Base-by-base conservation (phyloP, 2,888 invertebrate genomes). In the Lasioglossum figueresi region DNA sequence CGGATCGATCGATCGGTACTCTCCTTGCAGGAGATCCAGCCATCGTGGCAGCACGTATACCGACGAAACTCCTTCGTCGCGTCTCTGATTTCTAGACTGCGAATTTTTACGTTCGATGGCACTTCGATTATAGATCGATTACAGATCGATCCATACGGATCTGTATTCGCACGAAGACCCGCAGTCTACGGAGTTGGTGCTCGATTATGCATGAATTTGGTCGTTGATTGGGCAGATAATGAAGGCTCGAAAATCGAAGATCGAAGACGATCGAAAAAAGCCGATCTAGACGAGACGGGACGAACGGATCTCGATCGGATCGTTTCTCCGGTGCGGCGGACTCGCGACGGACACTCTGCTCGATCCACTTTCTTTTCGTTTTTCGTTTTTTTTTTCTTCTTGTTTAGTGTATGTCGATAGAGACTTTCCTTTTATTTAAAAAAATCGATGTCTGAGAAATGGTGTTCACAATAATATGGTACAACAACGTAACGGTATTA, bases 391-490 rank as follows among this genome's bases (percentile, higher is more conserved):
- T 66, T 34, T 27, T 16, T 66, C 37, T 23, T 12, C 40, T 79
- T 88, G 84, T 84, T 82, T 88, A 79, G 63, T 31, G 63, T 82
- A 81, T 85, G 82, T 90, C 88, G 86, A 91, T 86, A 89, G 90
- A 91, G 89, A 91, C 88, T 91, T 91, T 90, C 85, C 84, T 93
- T 94, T 93, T 93, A 93, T 94, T 93, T 93, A 92, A 93, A 94
- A 91, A 94, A 94, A 93, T 94, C 94, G 94, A 94, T 94, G 94
- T 94, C 90, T 93, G 93, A 94, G 93, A 94, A 94, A 94, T 94
- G 94, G 94, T 94, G 93, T 94, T 94, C 93, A 94, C 93, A 93
- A 93, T 94, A 94, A 94, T 94, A 93, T 93, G 90, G 88, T 94
- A 94, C 94, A 93, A 93, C 92, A 93, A 93, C 92, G 92, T 92